Evolutionary conservation across 2,113 vertebrate species (phyloP), one percentile per base, ranked within the genome.

Genomic region (Trachemys scripta): DNA sequence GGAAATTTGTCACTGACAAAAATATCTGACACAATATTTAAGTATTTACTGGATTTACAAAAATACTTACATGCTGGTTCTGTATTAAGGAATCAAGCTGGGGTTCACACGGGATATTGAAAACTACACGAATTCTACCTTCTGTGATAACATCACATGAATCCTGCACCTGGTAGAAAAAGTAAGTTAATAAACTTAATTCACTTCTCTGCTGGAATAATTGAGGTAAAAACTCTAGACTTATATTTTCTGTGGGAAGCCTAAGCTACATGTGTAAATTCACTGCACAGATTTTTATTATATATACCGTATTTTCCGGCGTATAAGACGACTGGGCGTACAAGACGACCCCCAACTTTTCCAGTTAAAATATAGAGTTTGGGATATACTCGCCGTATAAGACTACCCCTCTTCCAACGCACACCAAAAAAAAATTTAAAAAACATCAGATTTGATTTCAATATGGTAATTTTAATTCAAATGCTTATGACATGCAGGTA

Each of bases 51-150:
- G 86, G 45, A 50, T 50, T 50, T 50, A 82, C 8, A 94, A 51
- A 94, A 79, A 69, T 69, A 98, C 99, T 99, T 97, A 99, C 99
- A 87, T 99, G 99, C 96, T 99, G 99, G 97, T 99, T 99, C 95
- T 99, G 99, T 98, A 99, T 99, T 93, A 99, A 98, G 91, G 97
- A 88, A 87, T 99, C 99, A 82, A 99, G 98, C 95, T 99, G 99
- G 12, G 99, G 99, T 95, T 99, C 99, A 95, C 98, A 99, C 0
- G 99, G 99, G 97, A 99, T 98, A 65, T 91, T 99, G 97, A 99
- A 99, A 94, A 99, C 98, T 76, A 99, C 99, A 47, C 99, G 99
- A 85, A 99, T 98, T 94, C 99, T 98, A 27, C 99, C 99, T 78
- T 99, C 99, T 95, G 97, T 98, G 87, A 99, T 99, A 97, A 99